phyloP scores from a whole-genome alignment of 1,140 invertebrate genomes.

The Drosophila erecta region DNA sequence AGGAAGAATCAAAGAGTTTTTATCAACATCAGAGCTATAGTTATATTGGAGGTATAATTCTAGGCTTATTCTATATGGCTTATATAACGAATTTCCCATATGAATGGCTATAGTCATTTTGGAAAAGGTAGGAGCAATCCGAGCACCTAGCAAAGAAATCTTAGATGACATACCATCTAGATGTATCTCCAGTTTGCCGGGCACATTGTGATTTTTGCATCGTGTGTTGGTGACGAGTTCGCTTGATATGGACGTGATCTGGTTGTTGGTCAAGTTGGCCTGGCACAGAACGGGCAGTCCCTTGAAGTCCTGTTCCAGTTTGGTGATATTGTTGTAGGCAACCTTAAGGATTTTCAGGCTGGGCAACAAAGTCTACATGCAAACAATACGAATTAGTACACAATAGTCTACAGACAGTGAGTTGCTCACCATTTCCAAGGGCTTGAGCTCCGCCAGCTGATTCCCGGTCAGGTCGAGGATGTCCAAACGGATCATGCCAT shows the following conservation, averaged over 20 bases:
- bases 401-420: background rate
- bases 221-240: slow-evolving; percentile 91
- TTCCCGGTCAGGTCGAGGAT: slow-evolving; percentile 92
- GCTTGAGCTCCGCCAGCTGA: slow-evolving; percentile 89
- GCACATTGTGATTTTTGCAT: slow-evolving; percentile 90
- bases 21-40: too few relatives aligned
- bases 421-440: slow-evolving; percentile 90
- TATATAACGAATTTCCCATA: too few relatives aligned
- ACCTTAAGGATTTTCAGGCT: slow-evolving; percentile 90
- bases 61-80: too few relatives aligned
- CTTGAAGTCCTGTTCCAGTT: slow-evolving; percentile 91
- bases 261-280: slow-evolving; percentile 91
- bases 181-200: slow-evolving; percentile 90
- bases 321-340: slow-evolving; percentile 89
- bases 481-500: slow-evolving; percentile 89
- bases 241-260: slow-evolving; percentile 88
- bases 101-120: too few relatives aligned
- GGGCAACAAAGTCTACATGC: slow-evolving; percentile 89
- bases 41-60: too few relatives aligned
- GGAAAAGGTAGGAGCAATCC: too few relatives aligned
- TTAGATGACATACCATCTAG: slow-evolving; percentile 88
- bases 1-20: background rate
- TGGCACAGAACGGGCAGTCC: slow-evolving; percentile 91
- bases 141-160: background rate
- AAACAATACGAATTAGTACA: background rate